A percentile compares a stretch with the other conserved stretches of the same genome.
Conservation (phyloP, 2,888 invertebrate species). For the Sinhomidia bicolor region DNA sequence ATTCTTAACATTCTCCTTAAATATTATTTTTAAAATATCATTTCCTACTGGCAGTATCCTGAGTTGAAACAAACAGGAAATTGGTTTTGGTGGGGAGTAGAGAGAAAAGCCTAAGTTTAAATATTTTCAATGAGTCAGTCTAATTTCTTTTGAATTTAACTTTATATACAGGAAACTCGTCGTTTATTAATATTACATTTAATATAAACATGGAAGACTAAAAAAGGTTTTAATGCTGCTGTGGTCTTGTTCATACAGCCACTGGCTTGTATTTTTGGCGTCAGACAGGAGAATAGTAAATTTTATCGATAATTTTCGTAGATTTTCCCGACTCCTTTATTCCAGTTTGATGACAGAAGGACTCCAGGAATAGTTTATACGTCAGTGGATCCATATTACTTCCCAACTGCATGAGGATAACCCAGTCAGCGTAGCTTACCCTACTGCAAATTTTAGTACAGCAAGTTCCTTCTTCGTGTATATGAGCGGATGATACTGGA, state of each 20-base stretch:
- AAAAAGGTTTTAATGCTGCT: too few species aligned
- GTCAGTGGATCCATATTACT: conserved; percentile 63
- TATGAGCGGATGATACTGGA: conserved; percentile 33
- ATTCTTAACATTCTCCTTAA: too few species aligned
- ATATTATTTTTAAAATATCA: not conserved
- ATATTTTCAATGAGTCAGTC: too few species aligned
- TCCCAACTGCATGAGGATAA: conserved; percentile 62
- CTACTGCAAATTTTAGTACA: conserved; percentile 49
- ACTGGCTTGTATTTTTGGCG: not conserved
- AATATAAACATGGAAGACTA: too few species aligned
- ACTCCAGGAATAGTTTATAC: conserved; percentile 57
- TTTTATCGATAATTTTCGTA: conserved; percentile 49
- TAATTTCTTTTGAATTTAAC: too few species aligned
- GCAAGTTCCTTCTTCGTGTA: conserved; percentile 40
- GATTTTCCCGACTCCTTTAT: conserved; percentile 37
- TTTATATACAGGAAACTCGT: too few species aligned
- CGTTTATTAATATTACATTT: too few species aligned
- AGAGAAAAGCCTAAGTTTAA: too few species aligned
- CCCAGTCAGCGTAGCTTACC: conserved; percentile 65
- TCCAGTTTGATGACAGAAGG: conserved; percentile 45
- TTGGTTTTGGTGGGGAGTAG: not conserved
- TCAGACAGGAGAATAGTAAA: conserved; percentile 55
- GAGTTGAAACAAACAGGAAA: not conserved
- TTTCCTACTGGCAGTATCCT: too few species aligned
- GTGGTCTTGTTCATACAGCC: not conserved